phyloP scores from a whole-genome alignment of 2,797 vertebrate genomes.

The Smutsia gigantea region DNA sequence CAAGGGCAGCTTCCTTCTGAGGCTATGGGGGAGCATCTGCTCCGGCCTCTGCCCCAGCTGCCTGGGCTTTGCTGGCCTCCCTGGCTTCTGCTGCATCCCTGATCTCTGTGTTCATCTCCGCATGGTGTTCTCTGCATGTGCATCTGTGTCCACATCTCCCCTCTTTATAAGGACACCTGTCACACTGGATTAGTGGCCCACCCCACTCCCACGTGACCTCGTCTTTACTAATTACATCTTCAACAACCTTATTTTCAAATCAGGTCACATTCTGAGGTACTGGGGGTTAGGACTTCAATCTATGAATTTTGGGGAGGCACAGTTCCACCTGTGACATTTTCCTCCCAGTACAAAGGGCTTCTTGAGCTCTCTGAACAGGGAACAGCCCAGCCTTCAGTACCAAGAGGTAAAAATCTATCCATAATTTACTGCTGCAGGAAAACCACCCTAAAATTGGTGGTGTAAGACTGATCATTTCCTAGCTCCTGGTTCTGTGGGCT shows the following conservation, averaged over 20 bases:
- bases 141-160: not conserved
- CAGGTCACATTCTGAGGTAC: not conserved
- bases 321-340: not conserved
- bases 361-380: not conserved
- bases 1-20: not conserved
- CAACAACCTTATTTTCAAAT: not conserved
- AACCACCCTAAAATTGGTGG: rapidly evolving
- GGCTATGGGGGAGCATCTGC: not conserved
- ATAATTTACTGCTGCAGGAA: too few relatives aligned
- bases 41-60: not conserved
- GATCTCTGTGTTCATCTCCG: not conserved
- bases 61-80: not conserved
- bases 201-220: not conserved
- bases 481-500: not conserved
- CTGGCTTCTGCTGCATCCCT: not conserved
- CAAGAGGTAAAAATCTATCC: not conserved
- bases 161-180: not conserved
- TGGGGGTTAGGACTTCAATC: not conserved
- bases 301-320: not conserved
- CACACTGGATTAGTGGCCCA: not conserved
- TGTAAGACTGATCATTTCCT: rapidly evolving
- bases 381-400: not conserved
- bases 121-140: rapidly evolving
- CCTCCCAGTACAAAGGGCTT: not conserved
- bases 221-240: not conserved